phyloP scores from a whole-genome alignment of 2,797 vertebrate genomes.

The Acipenser transmontanus region DNA sequence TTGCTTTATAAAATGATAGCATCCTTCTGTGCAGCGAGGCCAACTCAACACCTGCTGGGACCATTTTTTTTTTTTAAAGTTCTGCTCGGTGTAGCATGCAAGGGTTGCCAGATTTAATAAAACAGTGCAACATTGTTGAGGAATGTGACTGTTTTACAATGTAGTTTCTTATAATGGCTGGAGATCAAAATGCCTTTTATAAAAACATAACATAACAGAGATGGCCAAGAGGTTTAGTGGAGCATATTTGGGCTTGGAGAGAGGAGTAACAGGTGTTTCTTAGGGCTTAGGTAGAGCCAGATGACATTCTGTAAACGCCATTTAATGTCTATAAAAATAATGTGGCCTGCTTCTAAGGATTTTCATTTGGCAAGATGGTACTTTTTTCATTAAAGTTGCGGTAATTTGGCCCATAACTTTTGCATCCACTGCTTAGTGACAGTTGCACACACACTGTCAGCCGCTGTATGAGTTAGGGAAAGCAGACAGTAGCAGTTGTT shows the following conservation, averaged over 20 bases:
- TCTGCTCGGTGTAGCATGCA: conserved; percentile 39
- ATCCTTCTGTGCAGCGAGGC: conserved; percentile 36
- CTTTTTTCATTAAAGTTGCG: conserved; percentile 2
- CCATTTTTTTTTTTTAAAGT: conserved; percentile 33
- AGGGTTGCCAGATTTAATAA: conserved; percentile 35
- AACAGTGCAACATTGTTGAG: conserved; percentile 37
- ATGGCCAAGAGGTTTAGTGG: conserved; percentile 40
- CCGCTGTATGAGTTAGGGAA: too few relatives aligned
- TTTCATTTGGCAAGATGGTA: neutral
- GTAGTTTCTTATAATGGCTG: conserved; percentile 28
- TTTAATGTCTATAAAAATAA: neutral
- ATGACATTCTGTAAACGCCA: conserved; percentile 1
- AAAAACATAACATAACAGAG: conserved; percentile 34
- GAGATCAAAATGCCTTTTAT: conserved; percentile 40
- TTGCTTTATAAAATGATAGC: conserved; percentile 41
- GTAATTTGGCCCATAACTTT: conserved; percentile 9
- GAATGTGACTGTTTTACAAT: conserved; percentile 27
- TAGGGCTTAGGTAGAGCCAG: conserved; percentile 28
- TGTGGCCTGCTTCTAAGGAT: neutral
- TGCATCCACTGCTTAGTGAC: conserved; percentile 7
- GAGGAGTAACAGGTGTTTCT: conserved; percentile 23
- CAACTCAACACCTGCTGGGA: conserved; percentile 43
- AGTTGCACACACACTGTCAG: neutral
- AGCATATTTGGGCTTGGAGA: conserved; percentile 29
- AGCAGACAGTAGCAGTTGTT: too few relatives aligned